Percentiles rank a stretch among this genome's conserved stretches.
phyloP scores from a whole-genome alignment of 2,113 vertebrate species.

The Myrmecophaga tridactyla region DNA sequence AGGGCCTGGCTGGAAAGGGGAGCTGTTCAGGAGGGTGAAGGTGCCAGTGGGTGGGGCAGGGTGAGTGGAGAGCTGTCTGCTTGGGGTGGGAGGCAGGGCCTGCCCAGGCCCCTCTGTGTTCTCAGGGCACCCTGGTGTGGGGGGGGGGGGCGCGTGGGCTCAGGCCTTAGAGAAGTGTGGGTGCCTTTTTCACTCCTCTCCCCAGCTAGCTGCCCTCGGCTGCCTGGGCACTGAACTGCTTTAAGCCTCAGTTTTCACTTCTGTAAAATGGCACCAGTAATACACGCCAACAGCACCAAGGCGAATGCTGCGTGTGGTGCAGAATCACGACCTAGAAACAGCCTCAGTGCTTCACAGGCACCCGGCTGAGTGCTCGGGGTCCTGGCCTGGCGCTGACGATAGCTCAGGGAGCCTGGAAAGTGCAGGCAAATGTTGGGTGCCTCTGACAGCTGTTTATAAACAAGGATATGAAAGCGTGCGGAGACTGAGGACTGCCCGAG shows the following conservation, averaged over 20 bases:
- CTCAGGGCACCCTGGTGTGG: neutral
- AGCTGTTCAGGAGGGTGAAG: neutral
- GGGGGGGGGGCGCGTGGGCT: neutral
- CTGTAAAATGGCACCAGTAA: conserved; percentile 19
- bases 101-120: neutral
- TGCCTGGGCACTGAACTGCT: neutral
- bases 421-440: neutral
- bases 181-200: neutral
- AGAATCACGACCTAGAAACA: neutral
- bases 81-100: neutral
- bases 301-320: no score
- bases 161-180: no score
- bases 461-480: neutral
- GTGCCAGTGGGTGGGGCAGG: no score
- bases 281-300: neutral
- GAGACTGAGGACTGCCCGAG: neutral
- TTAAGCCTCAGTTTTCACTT: neutral
- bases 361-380: neutral
- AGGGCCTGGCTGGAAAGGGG: neutral
- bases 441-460: neutral
- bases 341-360: neutral
- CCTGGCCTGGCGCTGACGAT: neutral
- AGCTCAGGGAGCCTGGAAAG: neutral
- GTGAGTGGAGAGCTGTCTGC: neutral
- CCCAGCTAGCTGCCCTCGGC: neutral